Percentiles rank a stretch among this genome's conserved stretches.
Evolutionary conservation across 1,140 invertebrate species (phyloP).

Genomic region (Proales similis): DNA sequence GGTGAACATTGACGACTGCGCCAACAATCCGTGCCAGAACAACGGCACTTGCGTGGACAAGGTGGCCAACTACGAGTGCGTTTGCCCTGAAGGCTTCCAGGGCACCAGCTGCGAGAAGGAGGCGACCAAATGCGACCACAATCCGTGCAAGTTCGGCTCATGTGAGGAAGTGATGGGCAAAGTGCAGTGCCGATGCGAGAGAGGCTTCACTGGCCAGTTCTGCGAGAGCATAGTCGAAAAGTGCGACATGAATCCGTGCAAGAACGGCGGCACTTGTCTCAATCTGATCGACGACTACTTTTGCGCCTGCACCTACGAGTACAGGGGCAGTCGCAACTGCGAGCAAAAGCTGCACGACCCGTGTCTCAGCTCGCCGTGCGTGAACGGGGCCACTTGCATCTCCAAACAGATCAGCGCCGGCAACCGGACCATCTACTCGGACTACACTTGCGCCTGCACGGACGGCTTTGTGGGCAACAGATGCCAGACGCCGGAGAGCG

Average conservation of each 20-base stretch:
- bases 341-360: neutral
- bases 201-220: conserved; percentile 13
- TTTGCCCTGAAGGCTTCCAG: conserved; percentile 25
- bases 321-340: conserved; percentile 12
- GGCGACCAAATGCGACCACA: conserved; percentile 14
- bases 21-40: conserved; percentile 25
- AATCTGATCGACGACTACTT: conserved; percentile 35
- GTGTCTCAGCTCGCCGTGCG: conserved; percentile 26
- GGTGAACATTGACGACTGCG: conserved; percentile 36
- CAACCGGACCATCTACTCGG: neutral
- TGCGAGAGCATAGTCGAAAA: conserved; percentile 25
- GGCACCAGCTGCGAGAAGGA: conserved; percentile 31
- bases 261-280: conserved; percentile 31
- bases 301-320: conserved; percentile 26
- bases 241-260: conserved; percentile 28
- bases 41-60: conserved; percentile 30
- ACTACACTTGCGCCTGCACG: conserved; percentile 16
- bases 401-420: neutral
- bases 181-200: conserved; percentile 13
- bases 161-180: neutral
- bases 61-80: conserved; percentile 22
- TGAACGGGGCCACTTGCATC: conserved; percentile 24
- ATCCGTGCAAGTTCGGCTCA: conserved; percentile 71
- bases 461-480: conserved; percentile 2
- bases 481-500: conserved; percentile 2